These are phyloP conservation scores for Schizaphis graminum DNA, from an alignment of 2,888 invertebrate species.

Conservation along the genomic window DNA sequence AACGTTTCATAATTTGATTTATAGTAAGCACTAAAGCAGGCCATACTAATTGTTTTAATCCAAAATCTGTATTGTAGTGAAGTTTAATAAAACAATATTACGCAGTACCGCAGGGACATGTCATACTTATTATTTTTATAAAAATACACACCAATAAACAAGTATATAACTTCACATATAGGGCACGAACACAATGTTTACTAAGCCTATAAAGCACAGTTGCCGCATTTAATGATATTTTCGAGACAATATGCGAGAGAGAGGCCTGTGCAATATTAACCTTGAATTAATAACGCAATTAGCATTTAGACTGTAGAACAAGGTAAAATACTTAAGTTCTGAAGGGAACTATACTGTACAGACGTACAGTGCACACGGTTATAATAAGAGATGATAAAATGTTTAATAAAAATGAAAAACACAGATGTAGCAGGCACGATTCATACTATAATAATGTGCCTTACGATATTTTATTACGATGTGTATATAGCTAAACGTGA, in stretches of 20 bases:
- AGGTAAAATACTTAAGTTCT: constrained; percentile 30
- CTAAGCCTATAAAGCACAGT: not conserved
- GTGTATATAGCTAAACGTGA: not conserved
- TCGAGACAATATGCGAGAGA: not conserved
- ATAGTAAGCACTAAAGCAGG: not conserved
- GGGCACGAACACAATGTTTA: not conserved
- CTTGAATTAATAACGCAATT: constrained; percentile 32
- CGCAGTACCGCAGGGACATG: not conserved
- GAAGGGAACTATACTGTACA: not conserved
- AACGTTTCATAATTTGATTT: not conserved
- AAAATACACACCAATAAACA: not conserved
- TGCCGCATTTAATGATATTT: constrained; percentile 16
- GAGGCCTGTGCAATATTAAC: constrained; percentile 25
- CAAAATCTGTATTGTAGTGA: not conserved
- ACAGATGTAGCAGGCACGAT: not conserved
- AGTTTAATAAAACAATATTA: not conserved
- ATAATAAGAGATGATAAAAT: not conserved
- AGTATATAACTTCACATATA: not conserved
- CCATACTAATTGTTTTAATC: not conserved
- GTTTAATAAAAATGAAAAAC: not conserved
- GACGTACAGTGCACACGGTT: not conserved
- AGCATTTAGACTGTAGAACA: not conserved
- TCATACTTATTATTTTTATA: not conserved
- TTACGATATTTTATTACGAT: not conserved
- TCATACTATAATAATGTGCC: not conserved